These are phyloP conservation scores for Sebastes schlegelii DNA, from an alignment of 2,113 vertebrate genomes.

Conservation along the genomic window DNA sequence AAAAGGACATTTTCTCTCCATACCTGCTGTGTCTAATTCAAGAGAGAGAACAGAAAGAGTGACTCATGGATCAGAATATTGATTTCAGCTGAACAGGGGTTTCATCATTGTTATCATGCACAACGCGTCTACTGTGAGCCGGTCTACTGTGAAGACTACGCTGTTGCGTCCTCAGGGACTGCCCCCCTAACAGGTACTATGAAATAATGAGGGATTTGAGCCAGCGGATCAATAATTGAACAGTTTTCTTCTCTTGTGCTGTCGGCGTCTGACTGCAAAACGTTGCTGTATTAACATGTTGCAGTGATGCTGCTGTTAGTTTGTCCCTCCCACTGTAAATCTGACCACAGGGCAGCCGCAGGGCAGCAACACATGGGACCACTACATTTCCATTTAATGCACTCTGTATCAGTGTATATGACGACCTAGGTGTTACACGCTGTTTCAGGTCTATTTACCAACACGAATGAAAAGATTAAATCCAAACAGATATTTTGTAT, in stretches of 20 bases:
- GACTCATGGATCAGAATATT: constrained; percentile 75
- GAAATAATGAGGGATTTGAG: constrained; percentile 72
- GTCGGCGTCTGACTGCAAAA: constrained; percentile 44
- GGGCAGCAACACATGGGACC: constrained; percentile 25
- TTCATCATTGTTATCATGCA: constrained; percentile 68
- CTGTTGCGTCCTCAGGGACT: constrained; percentile 27
- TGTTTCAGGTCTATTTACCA: constrained; percentile 23
- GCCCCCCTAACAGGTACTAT: constrained; percentile 52
- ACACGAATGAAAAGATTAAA: constrained; percentile 56
- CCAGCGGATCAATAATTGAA: constrained; percentile 70
- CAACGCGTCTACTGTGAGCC: constrained; percentile 36
- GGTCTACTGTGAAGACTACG: constrained; percentile 40
- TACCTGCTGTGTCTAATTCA: constrained; percentile 50
- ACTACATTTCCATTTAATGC: constrained; percentile 17
- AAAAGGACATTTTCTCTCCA: constrained; percentile 52
- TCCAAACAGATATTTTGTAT: constrained; percentile 61
- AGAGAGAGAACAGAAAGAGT: constrained; percentile 42
- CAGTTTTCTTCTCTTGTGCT: constrained; percentile 17
- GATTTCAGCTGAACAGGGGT: constrained; percentile 63
- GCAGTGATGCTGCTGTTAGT: constrained; percentile 42
- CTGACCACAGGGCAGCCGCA: constrained; percentile 41
- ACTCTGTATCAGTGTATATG: neutral
- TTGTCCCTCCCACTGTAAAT: constrained; percentile 37
- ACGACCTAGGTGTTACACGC: constrained; percentile 4
- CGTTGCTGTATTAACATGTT: constrained; percentile 59